phyloP scores from a whole-genome alignment of 2,113 vertebrate genomes.

The Notiomystis cincta region DNA sequence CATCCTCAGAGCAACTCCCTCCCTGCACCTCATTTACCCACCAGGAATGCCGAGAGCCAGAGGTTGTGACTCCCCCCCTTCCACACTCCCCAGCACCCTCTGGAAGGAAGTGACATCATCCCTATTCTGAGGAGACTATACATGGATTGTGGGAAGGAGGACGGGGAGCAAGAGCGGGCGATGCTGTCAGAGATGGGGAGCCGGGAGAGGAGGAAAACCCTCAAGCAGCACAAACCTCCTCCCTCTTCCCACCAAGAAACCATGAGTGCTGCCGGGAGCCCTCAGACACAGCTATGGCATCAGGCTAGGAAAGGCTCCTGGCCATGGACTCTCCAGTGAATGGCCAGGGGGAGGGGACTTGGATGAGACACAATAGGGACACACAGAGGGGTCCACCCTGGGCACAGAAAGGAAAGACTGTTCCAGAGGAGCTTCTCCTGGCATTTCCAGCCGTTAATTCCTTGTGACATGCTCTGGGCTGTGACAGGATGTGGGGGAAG shows the following conservation, averaged over 20 bases:
- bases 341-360: constrained; percentile 18
- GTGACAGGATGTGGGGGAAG: constrained; percentile 49
- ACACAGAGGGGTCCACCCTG: neutral
- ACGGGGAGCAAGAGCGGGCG: neutral
- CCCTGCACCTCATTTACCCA: neutral
- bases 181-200: neutral
- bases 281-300: neutral
- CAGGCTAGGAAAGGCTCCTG: neutral
- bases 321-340: neutral
- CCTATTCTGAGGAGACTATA: constrained; percentile 55
- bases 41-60: neutral
- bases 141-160: constrained; percentile 61
- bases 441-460: constrained; percentile 56
- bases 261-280: neutral
- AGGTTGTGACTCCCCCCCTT: constrained; percentile 67
- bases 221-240: neutral
- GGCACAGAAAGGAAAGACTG: constrained; percentile 23
- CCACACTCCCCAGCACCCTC: constrained; percentile 33
- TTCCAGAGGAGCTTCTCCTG: constrained; percentile 13
- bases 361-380: constrained; percentile 55
- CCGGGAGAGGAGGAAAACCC: neutral
- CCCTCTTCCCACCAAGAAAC: neutral
- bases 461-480: constrained; percentile 34
- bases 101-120: constrained; percentile 77
- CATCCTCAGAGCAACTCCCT: neutral